phyloP scores from a whole-genome alignment of 2,888 invertebrate species.

The Campoplex nolae region DNA sequence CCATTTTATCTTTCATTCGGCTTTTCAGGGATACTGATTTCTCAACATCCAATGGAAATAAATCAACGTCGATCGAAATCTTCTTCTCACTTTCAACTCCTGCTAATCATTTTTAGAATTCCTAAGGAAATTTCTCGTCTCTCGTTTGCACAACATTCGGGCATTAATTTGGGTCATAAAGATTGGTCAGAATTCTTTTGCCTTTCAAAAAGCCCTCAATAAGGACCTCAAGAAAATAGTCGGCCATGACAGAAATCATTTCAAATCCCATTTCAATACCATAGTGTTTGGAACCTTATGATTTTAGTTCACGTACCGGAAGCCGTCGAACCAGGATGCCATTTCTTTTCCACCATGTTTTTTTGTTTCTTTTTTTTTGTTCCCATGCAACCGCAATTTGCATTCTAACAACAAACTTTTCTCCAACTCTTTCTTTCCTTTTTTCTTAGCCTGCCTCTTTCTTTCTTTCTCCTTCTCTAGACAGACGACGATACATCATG shows the following conservation, averaged over 20 bases:
- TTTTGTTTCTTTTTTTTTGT: no score
- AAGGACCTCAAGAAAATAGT: no score
- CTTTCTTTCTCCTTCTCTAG: constrained; percentile 1
- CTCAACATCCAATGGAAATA: no score
- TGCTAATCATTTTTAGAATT: no score
- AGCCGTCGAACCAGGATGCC: neutral
- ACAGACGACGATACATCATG: constrained; percentile 35
- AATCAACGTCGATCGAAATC: no score
- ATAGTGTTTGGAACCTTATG: neutral
- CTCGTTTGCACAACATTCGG: no score
- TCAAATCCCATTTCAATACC: neutral
- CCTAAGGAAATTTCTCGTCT: no score
- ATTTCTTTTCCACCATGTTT: neutral
- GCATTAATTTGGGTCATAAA: no score
- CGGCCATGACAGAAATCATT: neutral
- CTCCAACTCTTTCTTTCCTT: neutral
- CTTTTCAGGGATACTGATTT: no score
- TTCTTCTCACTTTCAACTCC: no score
- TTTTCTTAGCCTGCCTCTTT: neutral
- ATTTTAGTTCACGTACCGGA: neutral
- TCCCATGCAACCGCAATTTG: neutral
- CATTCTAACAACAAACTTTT: neutral
- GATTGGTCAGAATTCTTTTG: no score
- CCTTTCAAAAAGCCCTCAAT: no score
- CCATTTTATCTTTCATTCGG: neutral